Percentiles rank a stretch among this genome's conserved stretches.
Evolutionary conservation across 2,797 vertebrate genomes (phyloP).

Genomic region (Anomalospiza imberbis): DNA sequence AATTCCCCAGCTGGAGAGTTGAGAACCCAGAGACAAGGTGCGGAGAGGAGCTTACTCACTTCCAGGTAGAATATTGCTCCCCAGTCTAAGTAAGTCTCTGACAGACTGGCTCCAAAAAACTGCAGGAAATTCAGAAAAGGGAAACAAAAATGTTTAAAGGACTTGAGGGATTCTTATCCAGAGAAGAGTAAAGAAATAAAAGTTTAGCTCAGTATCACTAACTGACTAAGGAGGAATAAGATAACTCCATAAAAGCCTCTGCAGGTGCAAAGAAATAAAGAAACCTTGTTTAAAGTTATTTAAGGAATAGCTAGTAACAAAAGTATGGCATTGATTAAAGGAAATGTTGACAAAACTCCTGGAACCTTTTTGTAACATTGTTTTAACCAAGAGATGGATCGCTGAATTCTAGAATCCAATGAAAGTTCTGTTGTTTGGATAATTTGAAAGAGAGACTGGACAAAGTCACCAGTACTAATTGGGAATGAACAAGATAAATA

Average conservation of each 20-base stretch:
- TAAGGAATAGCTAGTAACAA: not conserved
- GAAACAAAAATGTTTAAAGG: not conserved
- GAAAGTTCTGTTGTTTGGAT: not conserved
- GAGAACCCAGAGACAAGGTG: not conserved
- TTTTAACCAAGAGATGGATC: not conserved
- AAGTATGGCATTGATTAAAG: not conserved
- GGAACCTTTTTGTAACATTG: not conserved
- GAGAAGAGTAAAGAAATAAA: conserved; percentile 18
- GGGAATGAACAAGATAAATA: not conserved
- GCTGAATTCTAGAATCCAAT: not conserved
- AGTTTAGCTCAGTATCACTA: not conserved
- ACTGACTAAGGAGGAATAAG: not conserved
- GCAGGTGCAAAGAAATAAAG: not conserved
- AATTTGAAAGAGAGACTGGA: not conserved
- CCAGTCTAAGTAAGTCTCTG: not conserved
- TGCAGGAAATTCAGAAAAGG: not conserved
- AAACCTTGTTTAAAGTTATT: conserved; percentile 1
- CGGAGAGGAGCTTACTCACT: not conserved
- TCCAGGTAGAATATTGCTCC: not conserved
- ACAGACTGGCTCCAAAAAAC: not conserved
- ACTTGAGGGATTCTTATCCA: not conserved
- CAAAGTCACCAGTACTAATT: not conserved
- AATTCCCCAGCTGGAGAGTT: not conserved
- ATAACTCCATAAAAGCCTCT: not conserved
- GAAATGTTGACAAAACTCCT: not conserved